Evolutionary conservation across 2,888 invertebrate species (phyloP), one percentile per base, ranked within the genome.

Genomic region (Patella depressa): DNA sequence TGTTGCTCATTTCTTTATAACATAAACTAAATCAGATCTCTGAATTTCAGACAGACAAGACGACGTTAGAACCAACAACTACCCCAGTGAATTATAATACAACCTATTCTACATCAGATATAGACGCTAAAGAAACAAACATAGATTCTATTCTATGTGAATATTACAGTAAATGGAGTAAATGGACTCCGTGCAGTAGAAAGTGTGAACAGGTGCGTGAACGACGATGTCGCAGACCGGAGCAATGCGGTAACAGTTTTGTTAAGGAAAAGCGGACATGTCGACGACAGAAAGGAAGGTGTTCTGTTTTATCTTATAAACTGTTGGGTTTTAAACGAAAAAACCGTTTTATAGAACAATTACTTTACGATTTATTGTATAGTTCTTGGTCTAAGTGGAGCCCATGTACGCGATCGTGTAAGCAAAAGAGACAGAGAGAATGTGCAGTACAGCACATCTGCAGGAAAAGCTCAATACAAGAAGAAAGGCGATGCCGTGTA

Each of bases 401-500:
- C 1, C 92, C 94, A 15, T 98, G 97, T 89, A 95, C 95, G 0
- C 93, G 94, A 80, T 94, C 94, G 83, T 98, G 98, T 90, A 94
- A 95, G 24, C 96, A 97, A 2, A 93, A 95, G 59, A 93, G 98
- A 84, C 83, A 79, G 88, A 95, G 96, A 90, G 94, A 94, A 89
- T 97, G 97, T 91, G 94, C 94, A 87, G 94, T 94, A 86, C 94
- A 94, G 1, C 93, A 94, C 14, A 93, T 95, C 84, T 98, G 97
- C 87, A 95, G 95, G 2, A 94, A 94, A 71, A 95, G 95, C 89
- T 94, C 95, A 65, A 94, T 97, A 75, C 94, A 94, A 80, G 96
- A 97, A 92, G 95, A 95, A 9, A 96, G 96, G 3, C 96, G 95
- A 88, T 98, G 97, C 90, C 96, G 96, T 89, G 94, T 95, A 69